Conservation (phyloP, 1,140 invertebrate species). For the Neocloeon triangulifer region DNA sequence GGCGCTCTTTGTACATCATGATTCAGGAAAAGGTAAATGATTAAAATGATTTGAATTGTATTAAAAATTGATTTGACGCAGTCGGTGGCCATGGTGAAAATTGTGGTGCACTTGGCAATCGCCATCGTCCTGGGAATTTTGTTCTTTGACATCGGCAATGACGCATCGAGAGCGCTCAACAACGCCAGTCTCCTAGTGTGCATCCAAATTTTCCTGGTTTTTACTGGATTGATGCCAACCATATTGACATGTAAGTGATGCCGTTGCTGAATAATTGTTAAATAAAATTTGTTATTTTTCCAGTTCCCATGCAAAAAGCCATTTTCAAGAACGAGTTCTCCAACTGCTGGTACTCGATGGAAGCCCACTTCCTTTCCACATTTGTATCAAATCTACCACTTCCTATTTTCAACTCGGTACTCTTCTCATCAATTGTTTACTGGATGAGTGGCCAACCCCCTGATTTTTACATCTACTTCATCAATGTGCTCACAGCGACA, state of each 20-base stretch:
- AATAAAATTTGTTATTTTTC: too few species aligned
- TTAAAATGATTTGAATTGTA: too few species aligned
- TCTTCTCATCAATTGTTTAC: too few species aligned
- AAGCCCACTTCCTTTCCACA: slow-evolving; percentile 88
- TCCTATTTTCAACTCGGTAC: too few species aligned
- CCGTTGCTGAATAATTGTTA: too few species aligned
- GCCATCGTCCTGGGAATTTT: slow-evolving; percentile 76
- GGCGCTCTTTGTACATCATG: too few species aligned
- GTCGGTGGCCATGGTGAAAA: slow-evolving; percentile 69
- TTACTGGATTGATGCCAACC: slow-evolving; percentile 91
- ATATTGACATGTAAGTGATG: slow-evolving; percentile 77
- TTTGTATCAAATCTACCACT: slow-evolving; percentile 88
- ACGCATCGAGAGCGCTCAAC: slow-evolving; percentile 77
- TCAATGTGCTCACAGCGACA: too few species aligned
- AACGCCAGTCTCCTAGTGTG: slow-evolving; percentile 90
- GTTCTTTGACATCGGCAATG: slow-evolving; percentile 80
- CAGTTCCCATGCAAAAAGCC: slow-evolving; percentile 87
- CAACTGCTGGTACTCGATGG: slow-evolving; percentile 96
- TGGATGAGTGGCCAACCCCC: too few species aligned
- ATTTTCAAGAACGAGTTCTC: slow-evolving; percentile 87
- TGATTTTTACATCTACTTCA: too few species aligned
- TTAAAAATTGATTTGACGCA: too few species aligned
- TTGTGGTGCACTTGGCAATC: slow-evolving; percentile 70
- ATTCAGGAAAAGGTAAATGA: too few species aligned
- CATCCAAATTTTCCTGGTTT: slow-evolving; percentile 85